Conservation (phyloP, 2,888 invertebrate species). For the Epirrhoe tristata region DNA sequence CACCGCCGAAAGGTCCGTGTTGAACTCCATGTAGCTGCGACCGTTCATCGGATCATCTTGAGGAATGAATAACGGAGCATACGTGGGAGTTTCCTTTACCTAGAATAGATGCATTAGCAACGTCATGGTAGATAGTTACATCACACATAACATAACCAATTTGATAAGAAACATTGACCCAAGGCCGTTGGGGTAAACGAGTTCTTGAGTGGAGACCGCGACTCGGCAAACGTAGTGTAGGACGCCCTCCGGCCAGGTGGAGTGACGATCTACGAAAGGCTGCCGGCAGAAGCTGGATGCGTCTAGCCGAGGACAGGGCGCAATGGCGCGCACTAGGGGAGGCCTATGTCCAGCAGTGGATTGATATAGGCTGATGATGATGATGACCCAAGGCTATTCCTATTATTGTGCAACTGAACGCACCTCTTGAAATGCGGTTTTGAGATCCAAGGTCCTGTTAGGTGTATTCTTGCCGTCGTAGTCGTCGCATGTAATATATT, state of each 20-base stretch:
- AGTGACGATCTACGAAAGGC: too few species aligned
- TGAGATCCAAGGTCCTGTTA: conserved; percentile 89
- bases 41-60: conserved; percentile 88
- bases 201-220: too few species aligned
- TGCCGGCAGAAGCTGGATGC: too few species aligned
- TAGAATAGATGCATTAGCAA: conserved; percentile 50
- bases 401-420: conserved; percentile 48
- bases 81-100: conserved; percentile 88
- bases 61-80: conserved; percentile 88
- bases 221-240: too few species aligned
- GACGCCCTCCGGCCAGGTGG: too few species aligned
- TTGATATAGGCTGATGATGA: too few species aligned
- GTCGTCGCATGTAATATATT: conserved; percentile 91
- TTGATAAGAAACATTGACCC: background rate
- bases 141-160: background rate
- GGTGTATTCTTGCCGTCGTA: conserved; percentile 92
- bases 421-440: conserved; percentile 89
- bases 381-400: background rate
- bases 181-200: too few species aligned
- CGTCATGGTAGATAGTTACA: background rate
- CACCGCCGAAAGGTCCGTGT: conserved; percentile 89
- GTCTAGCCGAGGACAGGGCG: too few species aligned
- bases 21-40: conserved; percentile 90
- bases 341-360: too few species aligned
- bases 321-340: too few species aligned